Base-by-base conservation (phyloP, 1,140 invertebrate species). In the Heterodera schachtii region DNA sequence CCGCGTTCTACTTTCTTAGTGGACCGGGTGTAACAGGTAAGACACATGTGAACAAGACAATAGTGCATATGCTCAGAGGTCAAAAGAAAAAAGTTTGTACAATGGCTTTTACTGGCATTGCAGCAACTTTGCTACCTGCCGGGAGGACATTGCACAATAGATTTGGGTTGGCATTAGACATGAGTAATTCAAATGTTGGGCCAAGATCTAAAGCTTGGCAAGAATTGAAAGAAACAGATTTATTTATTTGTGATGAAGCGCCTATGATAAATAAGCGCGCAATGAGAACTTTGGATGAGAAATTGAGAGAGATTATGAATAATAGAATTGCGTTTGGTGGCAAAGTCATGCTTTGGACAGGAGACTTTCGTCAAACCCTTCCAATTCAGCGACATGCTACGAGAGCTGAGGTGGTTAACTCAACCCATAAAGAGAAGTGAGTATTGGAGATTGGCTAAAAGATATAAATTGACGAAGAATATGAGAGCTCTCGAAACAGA, bases 321-420 rank as follows among this genome's bases (percentile, higher is more conserved):
- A 81, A 66, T 74, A 6, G 41, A 19, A 76, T 70, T 67, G 85
- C 83, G 67, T 90, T 87, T 81, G 86, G 86, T 57, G 85, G 89
- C 8, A 84, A 85, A 80, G 69, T 83, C 11, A 77, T 88, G 2
- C 11, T 90, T 11, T 69, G 90, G 7, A 78, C 81, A 9, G 84
- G 89, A 8, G 88, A 90, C 82, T 89, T 88, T 80, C 64, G 88
- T 4, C 88, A 89, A 82, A 80, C 66, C 6, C 60, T 88, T 46
- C 86, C 52, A 86, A 52, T 49, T 49, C 47, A 49, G 9, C 11
- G 52, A 67, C 41, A 80, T 43, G 85, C 83, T 79, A 80, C 81
- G 41, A 73, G 81, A 78, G 78, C 84, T 19, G 69, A 83, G 64
- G 66, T 82, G 8, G 60, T 90, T 1, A 49, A 87, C n/a, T 81